These are phyloP conservation scores for Coleophora flavipennella DNA, from an alignment of 2,888 invertebrate species.

Conservation along the genomic window DNA sequence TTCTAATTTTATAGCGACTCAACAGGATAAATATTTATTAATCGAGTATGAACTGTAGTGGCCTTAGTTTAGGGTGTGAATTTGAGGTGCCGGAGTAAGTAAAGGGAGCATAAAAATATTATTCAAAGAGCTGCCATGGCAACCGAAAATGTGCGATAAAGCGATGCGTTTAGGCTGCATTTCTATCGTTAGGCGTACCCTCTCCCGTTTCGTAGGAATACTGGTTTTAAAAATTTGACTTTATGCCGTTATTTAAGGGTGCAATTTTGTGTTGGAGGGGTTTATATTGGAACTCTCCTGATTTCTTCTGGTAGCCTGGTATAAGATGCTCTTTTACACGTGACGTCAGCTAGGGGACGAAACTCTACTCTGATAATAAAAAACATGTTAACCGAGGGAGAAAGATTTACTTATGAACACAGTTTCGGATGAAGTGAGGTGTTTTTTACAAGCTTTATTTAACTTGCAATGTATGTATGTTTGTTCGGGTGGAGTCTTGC, in stretches of 20 bases:
- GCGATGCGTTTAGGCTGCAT: conserved; percentile 8
- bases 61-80: not conserved
- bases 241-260: not conserved
- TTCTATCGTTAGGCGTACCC: conserved; percentile 5
- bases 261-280: conserved; percentile 11
- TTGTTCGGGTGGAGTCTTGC: too few species aligned
- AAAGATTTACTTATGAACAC: not conserved
- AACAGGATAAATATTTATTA: too few species aligned
- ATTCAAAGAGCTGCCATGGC: conserved; percentile 1
- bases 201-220: conserved; percentile 2
- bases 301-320: conserved; percentile 39
- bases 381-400: not conserved
- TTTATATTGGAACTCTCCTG: conserved; percentile 18
- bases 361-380: not conserved
- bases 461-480: too few species aligned
- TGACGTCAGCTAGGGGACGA: conserved; percentile 39
- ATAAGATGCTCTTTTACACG: conserved; percentile 50
- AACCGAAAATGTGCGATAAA: conserved; percentile 11
- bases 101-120: not conserved
- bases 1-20: too few species aligned
- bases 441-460: too few species aligned
- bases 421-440: too few species aligned
- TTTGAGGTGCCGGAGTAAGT: not conserved
- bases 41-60: too few species aligned
- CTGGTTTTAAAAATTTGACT: conserved; percentile 3